Evolutionary conservation across 2,113 vertebrate species (phyloP).

Genomic region (Pteropus alecto): DNA sequence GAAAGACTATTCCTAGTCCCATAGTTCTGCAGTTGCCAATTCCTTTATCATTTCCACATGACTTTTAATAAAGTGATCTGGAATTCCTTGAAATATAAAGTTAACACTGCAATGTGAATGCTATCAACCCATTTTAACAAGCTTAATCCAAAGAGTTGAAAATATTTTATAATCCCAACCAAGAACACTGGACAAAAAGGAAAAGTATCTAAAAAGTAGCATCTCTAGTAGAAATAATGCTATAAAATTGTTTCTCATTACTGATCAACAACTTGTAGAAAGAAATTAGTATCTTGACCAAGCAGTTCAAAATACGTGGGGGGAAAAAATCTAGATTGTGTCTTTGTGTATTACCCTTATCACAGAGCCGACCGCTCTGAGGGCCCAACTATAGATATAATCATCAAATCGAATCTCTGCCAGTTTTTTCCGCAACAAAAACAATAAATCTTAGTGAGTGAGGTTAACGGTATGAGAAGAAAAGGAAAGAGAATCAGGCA

Average conservation of each 20-base stretch:
- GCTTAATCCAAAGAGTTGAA: not conserved
- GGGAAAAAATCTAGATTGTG: not conserved
- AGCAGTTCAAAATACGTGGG: not conserved
- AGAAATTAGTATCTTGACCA: not conserved
- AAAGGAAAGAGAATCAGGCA: not conserved
- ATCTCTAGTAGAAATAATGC: not conserved
- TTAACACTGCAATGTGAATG: not conserved
- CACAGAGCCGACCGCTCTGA: not conserved
- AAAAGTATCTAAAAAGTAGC: not conserved
- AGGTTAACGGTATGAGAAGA: not conserved
- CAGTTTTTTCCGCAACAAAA: not conserved
- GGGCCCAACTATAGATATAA: not conserved
- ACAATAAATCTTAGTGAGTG: not conserved
- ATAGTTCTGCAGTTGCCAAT: not conserved
- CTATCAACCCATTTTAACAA: not conserved
- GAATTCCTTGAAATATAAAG: conserved; percentile 17
- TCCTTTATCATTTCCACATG: not conserved
- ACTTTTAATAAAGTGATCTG: not conserved
- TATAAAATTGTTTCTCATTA: not conserved
- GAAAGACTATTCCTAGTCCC: not conserved
- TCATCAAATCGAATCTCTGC: not conserved
- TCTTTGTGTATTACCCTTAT: not conserved
- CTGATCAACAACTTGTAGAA: not conserved
- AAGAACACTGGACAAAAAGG: not conserved
- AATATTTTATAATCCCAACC: not conserved